These are phyloP conservation scores for Eupithecia pulchellata DNA, from an alignment of 2,888 invertebrate genomes.

Conservation along the genomic window DNA sequence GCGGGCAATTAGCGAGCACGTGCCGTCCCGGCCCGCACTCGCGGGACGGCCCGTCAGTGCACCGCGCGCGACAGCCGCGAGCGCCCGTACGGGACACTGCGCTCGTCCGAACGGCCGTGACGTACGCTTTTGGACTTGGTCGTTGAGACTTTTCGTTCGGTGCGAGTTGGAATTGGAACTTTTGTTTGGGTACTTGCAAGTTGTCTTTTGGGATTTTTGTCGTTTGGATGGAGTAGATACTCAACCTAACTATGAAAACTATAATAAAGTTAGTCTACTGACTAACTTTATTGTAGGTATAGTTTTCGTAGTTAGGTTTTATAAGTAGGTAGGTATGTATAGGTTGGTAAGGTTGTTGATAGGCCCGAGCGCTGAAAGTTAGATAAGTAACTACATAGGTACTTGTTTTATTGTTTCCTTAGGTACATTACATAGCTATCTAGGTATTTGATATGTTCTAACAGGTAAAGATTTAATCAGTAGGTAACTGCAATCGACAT, in stretches of 20 bases:
- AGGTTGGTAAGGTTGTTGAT: background rate
- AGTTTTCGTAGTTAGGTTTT: background rate
- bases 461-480: background rate
- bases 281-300: background rate
- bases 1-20: conserved; percentile 84
- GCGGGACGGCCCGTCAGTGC: conserved; percentile 63
- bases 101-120: conserved; percentile 10
- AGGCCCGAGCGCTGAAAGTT: background rate
- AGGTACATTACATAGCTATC: background rate
- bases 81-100: conserved; percentile 62
- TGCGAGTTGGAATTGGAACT: conserved; percentile 31
- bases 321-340: background rate
- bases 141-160: conserved; percentile 3
- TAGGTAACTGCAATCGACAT: background rate
- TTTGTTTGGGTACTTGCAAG: conserved; percentile 8
- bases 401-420: conserved; percentile 1
- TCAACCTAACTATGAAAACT: too few relatives aligned
- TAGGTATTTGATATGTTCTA: background rate
- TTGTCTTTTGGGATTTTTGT: conserved; percentile 8
- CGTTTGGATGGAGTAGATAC: background rate
- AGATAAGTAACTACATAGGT: background rate
- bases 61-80: conserved; percentile 79
- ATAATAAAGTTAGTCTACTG: too few relatives aligned
- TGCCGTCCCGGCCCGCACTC: conserved; percentile 61
- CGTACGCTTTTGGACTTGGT: conserved; percentile 25